Base-by-base conservation (phyloP, 2,797 vertebrate genomes). In the Cynodonichthys magdalenae region DNA sequence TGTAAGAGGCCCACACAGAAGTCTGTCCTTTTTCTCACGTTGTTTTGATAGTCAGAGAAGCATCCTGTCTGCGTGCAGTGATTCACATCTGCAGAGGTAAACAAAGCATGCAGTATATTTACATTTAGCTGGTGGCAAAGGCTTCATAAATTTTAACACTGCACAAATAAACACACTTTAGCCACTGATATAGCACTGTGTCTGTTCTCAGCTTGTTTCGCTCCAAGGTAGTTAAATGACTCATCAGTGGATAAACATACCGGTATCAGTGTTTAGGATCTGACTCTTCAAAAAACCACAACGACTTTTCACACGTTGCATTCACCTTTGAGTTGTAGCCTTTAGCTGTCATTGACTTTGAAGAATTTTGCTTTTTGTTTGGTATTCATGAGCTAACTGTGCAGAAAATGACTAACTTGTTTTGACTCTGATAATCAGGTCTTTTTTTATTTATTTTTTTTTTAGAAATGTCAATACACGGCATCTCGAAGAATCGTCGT, bases 391-490 rank as follows among this genome's bases (percentile, higher is more conserved):
- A 34, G 14, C 39, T 34, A 39, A 69, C 51, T 17, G 20, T 19
- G 47, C 28, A 53, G 57, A 70, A 66, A 17, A 10, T 31, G 49
- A 34, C 24, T 41, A 46, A 19, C 61, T 75, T 50, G 17, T 63
- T 75, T 71, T 62, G 36, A 63, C 59, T 69, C 49, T 29, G 29
- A 15, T 53, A 58, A 67, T 70, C 45, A 39, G 7, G 41, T 53
- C 36, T 71, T 31, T 79, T 75, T 59, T 45, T 60, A n/a, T n/a
- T n/a, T n/a, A n/a, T n/a, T n/a, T n/a, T n/a, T 39, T 34, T 31
- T 31, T 31, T 31, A 31, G 29, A 20, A 39, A 24, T 44, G 51
- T 39, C 39, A 19, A 66, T 65, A 48, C 47, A 46, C 49, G 29
- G 36, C 52, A 52, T 66, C 50, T 63, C 53, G 49, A 42, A 17